Conservation (phyloP, 2,888 invertebrate genomes). For the Rhopalosiphum nymphaeae region DNA sequence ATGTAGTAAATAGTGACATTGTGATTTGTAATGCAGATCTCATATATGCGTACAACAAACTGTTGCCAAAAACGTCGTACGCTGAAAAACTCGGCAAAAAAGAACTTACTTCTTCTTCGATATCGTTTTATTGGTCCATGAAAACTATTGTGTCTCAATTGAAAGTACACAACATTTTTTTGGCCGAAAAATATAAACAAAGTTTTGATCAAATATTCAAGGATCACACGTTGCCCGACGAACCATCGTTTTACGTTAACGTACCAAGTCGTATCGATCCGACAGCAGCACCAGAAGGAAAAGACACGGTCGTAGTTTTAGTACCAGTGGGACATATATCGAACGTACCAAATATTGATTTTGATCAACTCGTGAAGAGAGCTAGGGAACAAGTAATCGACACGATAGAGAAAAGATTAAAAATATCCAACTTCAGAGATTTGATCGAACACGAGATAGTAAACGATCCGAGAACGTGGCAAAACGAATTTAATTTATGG, state of each 20-base stretch:
- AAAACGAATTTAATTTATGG: constrained; percentile 57
- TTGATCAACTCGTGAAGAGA: constrained; percentile 11
- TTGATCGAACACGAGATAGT: constrained; percentile 52
- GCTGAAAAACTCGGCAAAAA: constrained; percentile 38
- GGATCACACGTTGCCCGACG: constrained; percentile 40
- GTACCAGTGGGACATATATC: constrained; percentile 51
- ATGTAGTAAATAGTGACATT: constrained; percentile 29
- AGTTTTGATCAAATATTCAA: constrained; percentile 60
- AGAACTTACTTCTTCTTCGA: constrained; percentile 46
- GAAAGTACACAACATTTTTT: constrained; percentile 50
- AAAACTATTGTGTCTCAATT: neutral
- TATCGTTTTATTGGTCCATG: constrained; percentile 59
- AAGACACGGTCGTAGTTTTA: constrained; percentile 45
- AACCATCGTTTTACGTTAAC: constrained; percentile 52
- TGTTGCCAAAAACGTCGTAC: constrained; percentile 41
- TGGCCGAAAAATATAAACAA: constrained; percentile 33
- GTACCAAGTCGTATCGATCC: constrained; percentile 54
- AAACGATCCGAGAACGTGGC: constrained; percentile 49
- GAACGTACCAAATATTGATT: neutral
- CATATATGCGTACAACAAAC: constrained; percentile 56
- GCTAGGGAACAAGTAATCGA: constrained; percentile 47
- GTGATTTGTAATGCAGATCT: constrained; percentile 61
- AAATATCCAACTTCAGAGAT: constrained; percentile 17
- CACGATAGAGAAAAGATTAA: constrained; percentile 40
- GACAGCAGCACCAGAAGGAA: constrained; percentile 48